Evolutionary conservation across 2,888 invertebrate species (phyloP).

Genomic region (Macroteleia sp.): DNA sequence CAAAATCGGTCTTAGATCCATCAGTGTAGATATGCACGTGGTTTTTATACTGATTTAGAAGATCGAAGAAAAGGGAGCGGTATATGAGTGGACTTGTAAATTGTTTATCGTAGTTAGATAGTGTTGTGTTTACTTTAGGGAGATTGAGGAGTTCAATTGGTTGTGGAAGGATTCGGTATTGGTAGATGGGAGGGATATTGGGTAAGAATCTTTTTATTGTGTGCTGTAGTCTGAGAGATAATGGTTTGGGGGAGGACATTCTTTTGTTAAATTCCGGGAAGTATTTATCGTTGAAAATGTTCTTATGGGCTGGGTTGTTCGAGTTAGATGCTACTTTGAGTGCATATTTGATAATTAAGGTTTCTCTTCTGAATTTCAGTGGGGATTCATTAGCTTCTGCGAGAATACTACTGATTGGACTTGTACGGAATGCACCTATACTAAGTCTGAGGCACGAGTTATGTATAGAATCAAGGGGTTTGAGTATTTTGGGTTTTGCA

Average conservation of each 20-base stretch:
- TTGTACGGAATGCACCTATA: neutral
- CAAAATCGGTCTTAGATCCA: neutral
- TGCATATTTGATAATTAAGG: constrained; percentile 11
- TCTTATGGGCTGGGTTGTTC: neutral
- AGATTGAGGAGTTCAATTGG: neutral
- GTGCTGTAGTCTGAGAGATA: neutral
- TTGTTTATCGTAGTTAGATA: neutral
- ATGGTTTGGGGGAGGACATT: neutral
- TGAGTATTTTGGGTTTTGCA: neutral
- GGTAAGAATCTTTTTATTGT: neutral
- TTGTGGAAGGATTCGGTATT: neutral
- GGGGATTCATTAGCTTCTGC: neutral
- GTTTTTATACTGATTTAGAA: neutral
- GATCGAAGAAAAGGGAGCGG: neutral
- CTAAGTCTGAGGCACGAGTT: neutral
- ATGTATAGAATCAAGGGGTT: neutral
- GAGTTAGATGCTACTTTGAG: neutral
- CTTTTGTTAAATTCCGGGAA: neutral
- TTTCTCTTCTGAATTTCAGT: neutral
- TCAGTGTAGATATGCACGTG: neutral
- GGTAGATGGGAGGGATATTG: neutral
- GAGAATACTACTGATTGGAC: neutral
- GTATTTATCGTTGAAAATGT: neutral
- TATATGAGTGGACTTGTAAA: neutral
- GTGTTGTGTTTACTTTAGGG: neutral